These are phyloP conservation scores for Aphelenchoides bicaudatus DNA, from an alignment of 2,888 invertebrate species.

Conservation along the genomic window DNA sequence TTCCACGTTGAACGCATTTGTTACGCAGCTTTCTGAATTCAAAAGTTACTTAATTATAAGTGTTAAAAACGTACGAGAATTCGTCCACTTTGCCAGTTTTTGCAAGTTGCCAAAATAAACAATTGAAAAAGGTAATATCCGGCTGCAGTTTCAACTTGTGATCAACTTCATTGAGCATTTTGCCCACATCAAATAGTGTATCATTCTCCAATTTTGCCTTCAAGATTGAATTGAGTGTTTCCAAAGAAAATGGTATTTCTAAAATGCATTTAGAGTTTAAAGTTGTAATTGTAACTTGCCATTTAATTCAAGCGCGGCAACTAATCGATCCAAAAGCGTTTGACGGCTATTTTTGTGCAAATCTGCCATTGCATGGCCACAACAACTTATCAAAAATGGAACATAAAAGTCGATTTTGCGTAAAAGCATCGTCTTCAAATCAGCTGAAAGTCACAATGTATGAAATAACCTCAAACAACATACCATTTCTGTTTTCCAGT, in stretches of 20 bases:
- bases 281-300: constrained; percentile 14
- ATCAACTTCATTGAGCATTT: constrained; percentile 29
- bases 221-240: constrained; percentile 33
- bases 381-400: constrained; percentile 35
- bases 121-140: constrained; percentile 25
- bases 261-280: not conserved
- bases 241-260: constrained; percentile 30
- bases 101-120: constrained; percentile 22
- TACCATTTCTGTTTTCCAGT: constrained; percentile 34
- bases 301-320: constrained; percentile 26
- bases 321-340: constrained; percentile 36
- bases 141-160: constrained; percentile 18
- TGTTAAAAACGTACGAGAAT: constrained; percentile 19
- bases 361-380: constrained; percentile 41
- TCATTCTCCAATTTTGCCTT: constrained; percentile 38
- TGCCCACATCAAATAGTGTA: constrained; percentile 28
- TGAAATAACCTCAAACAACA: not conserved
- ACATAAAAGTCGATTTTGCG: constrained; percentile 33
- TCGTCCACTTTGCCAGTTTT: constrained; percentile 2
- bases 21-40: constrained; percentile 29
- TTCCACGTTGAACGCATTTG: constrained; percentile 39
- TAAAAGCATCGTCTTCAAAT: constrained; percentile 20
- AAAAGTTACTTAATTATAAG: constrained; percentile 2
- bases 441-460: constrained; percentile 9
- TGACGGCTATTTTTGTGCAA: constrained; percentile 24